Evolutionary conservation across 2,797 vertebrate genomes (phyloP), one percentile per base, ranked within the genome.

Genomic region (Catharus ustulatus): DNA sequence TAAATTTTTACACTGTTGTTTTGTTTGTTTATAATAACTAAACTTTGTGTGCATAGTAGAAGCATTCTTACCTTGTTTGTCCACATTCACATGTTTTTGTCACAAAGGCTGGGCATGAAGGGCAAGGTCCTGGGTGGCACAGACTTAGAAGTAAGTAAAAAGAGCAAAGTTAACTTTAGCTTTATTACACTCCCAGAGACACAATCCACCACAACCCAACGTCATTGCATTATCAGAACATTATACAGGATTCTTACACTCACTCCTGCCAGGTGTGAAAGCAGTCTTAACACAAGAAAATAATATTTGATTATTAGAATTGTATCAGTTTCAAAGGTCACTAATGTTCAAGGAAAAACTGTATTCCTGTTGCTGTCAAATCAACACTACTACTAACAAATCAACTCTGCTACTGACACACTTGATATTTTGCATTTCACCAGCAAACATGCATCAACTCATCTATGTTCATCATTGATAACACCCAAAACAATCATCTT

Each of bases 61-160:
- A 94, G 54, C 77, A 78, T 90, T 73, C 89, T 95, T 97, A 99
- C 99, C 99, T 99, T 86, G 98, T 99, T 92, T 96, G 98, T 86
- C 99, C 98, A 97, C 99, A 99, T 97, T 99, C 96, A 84, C 99
- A 99, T 58, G 98, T 98, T 96, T 99, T 99, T 52, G 98, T 99
- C 77, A 98, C 97, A 96, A 98, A 99, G 62, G 99, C 99, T 92
- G 99, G 99, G 94, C 99, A 99, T 0, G 98, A 99, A 69, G 99
- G 99, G 94, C 99, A 99, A 84, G 99, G 99, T 95, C 99, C 99
- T 84, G 99, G 99, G 91, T 99, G 99, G 95, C 99, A 99, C 45
- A 99, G 98, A 77, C 99, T 99, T 95, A 55, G 91, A 90, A 94
- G 74, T 58, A 84, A 97, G 49, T 48, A 4, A 73, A 83, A 76